phyloP scores from a whole-genome alignment of 2,888 invertebrate species.

The Leucoma salicis region DNA sequence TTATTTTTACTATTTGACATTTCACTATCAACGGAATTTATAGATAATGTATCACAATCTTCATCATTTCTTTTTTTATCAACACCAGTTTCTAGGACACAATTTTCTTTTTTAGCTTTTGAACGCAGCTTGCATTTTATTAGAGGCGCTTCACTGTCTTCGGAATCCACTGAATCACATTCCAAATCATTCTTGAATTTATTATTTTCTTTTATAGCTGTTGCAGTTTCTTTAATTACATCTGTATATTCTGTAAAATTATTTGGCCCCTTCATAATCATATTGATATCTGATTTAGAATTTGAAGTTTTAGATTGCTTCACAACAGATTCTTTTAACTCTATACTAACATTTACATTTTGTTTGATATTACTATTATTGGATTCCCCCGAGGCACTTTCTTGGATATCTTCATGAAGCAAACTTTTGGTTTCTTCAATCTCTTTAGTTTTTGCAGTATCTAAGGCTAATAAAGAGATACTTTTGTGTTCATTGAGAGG shows the following conservation, averaged over 20 bases:
- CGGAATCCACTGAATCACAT: constrained; percentile 34
- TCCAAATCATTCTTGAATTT: constrained; percentile 23
- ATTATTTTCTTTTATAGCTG: constrained; percentile 4
- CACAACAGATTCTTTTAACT: not conserved
- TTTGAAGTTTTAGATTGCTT: not conserved
- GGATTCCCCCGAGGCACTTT: not conserved
- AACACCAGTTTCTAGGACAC: constrained; percentile 12
- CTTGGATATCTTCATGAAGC: not conserved
- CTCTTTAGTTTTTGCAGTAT: not conserved
- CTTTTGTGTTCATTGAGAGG: not conserved
- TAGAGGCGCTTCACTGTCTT: constrained; percentile 34
- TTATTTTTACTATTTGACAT: constrained; percentile 40
- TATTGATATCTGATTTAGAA: not conserved
- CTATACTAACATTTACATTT: not conserved
- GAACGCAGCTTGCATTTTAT: constrained; percentile 32
- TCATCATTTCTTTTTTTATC: constrained; percentile 35
- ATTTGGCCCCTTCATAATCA: not conserved
- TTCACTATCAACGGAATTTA: constrained; percentile 43
- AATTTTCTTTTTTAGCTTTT: constrained; percentile 21
- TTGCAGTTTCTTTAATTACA: constrained; percentile 5
- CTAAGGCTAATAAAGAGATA: not conserved
- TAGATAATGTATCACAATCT: constrained; percentile 37
- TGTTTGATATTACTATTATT: not conserved
- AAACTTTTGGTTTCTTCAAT: not conserved
- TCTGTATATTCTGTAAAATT: constrained; percentile 9